These are phyloP conservation scores for Alviniconcha marisindica DNA, from an alignment of 1,140 invertebrate species.

Conservation along the genomic window DNA sequence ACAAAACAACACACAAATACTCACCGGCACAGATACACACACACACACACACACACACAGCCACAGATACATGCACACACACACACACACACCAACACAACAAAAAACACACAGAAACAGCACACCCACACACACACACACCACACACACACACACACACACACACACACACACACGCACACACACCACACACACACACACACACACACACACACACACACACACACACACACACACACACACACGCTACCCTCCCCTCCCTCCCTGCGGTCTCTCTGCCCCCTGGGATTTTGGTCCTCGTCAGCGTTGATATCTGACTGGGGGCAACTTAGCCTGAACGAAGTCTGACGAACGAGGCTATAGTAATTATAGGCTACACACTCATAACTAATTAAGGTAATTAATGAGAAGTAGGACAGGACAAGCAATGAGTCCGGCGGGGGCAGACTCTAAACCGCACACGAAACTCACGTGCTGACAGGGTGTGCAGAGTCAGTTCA, in stretches of 20 bases:
- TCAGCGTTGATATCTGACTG: no score
- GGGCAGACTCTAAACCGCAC: no score
- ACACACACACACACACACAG: neutral
- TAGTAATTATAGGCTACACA: no score
- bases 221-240: slow-evolving; percentile 34
- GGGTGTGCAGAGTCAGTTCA: no score
- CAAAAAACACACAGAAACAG: neutral
- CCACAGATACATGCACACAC: neutral
- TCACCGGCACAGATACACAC: neutral
- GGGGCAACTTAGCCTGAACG: no score
- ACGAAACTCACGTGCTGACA: no score
- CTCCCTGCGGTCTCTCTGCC: neutral
- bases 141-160: slow-evolving; percentile 33
- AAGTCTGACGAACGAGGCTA: no score
- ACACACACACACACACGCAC: slow-evolving; percentile 20
- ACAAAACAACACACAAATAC: neutral
- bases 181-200: neutral
- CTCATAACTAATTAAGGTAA: no score
- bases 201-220: neutral
- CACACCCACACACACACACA: slow-evolving; percentile 3
- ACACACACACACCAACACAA: neutral
- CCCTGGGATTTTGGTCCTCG: no score
- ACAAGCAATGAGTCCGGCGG: no score
- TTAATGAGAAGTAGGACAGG: no score
- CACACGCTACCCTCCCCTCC: neutral